A percentile compares a stretch with the other conserved stretches of the same genome.
These are phyloP conservation scores for Alviniconcha strummeri DNA, from an alignment of 2,888 invertebrate species.

Conservation along the genomic window DNA sequence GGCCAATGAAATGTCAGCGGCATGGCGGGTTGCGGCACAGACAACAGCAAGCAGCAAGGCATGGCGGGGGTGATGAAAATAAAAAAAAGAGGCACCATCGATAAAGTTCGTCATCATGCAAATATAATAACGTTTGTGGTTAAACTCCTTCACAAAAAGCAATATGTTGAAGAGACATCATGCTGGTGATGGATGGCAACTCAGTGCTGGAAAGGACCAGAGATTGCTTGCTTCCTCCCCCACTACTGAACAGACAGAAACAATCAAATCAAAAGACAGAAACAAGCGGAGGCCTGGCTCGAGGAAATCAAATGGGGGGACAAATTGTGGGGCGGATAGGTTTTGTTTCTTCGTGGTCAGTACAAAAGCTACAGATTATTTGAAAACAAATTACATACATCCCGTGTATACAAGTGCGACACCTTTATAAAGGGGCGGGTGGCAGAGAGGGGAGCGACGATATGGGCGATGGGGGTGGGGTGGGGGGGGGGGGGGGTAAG, in stretches of 20 bases:
- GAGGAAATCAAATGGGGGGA: no score
- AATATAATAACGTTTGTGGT: conserved; percentile 42
- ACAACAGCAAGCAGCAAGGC: conserved; percentile 75
- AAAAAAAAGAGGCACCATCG: conserved; percentile 72
- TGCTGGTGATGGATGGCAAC: conserved; percentile 29
- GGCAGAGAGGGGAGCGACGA: no score
- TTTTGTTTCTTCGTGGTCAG: no score
- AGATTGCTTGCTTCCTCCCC: conserved; percentile 27
- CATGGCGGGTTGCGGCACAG: conserved; percentile 74
- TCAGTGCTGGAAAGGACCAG: conserved; percentile 22
- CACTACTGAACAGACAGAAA: conserved; percentile 18
- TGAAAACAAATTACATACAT: no score
- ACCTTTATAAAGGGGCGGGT: no score
- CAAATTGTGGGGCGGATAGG: no score
- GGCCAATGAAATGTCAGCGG: conserved; percentile 72
- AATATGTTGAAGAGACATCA: conserved; percentile 29
- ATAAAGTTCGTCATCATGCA: conserved; percentile 69
- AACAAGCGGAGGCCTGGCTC: neutral
- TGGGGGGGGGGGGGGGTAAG: no score
- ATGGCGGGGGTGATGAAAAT: conserved; percentile 73
- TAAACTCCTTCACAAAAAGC: conserved; percentile 32
- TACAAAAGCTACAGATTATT: no score
- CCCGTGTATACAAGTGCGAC: no score
- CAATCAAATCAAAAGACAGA: conserved; percentile 10
- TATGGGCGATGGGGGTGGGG: no score